Percentiles rank a stretch among this genome's conserved stretches.
phyloP scores from a whole-genome alignment of 2,888 invertebrate genomes.

The Oscheius onirici region DNA sequence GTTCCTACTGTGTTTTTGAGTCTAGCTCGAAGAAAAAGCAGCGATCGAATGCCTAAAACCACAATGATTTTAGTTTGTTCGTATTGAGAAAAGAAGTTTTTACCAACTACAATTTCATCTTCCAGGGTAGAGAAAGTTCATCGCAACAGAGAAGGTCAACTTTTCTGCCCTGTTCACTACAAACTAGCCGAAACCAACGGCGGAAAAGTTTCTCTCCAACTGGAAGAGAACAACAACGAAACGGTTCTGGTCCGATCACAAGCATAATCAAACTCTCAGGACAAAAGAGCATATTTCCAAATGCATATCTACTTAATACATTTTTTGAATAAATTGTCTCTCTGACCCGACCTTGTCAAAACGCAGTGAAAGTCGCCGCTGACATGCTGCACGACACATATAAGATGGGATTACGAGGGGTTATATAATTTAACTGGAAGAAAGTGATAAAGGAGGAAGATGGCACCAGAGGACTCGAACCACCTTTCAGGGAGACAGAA shows the following conservation, averaged over 20 bases:
- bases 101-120: neutral
- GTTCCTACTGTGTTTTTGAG: no score
- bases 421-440: no score
- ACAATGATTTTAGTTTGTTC: neutral
- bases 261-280: slow-evolving; percentile 10
- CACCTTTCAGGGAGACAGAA: neutral
- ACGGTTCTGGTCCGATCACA: slow-evolving; percentile 20
- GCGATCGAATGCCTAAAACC: neutral
- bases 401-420: no score
- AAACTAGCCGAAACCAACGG: slow-evolving; percentile 44
- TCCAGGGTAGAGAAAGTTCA: slow-evolving; percentile 55
- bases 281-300: no score
- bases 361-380: slow-evolving; percentile 1
- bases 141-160: slow-evolving; percentile 40
- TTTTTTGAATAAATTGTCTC: slow-evolving; percentile 9
- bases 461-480: neutral
- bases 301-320: neutral
- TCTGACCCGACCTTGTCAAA: slow-evolving; percentile 5
- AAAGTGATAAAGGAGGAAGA: neutral
- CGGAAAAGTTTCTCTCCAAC: slow-evolving; percentile 13
- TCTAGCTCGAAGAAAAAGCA: neutral
- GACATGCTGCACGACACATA: neutral
- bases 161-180: slow-evolving; percentile 53
- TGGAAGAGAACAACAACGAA: slow-evolving; percentile 34
- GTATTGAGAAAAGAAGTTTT: neutral